Evolutionary conservation across 2,888 invertebrate genomes (phyloP), one percentile per base, ranked within the genome.

Genomic region (Helobdella robusta): DNA sequence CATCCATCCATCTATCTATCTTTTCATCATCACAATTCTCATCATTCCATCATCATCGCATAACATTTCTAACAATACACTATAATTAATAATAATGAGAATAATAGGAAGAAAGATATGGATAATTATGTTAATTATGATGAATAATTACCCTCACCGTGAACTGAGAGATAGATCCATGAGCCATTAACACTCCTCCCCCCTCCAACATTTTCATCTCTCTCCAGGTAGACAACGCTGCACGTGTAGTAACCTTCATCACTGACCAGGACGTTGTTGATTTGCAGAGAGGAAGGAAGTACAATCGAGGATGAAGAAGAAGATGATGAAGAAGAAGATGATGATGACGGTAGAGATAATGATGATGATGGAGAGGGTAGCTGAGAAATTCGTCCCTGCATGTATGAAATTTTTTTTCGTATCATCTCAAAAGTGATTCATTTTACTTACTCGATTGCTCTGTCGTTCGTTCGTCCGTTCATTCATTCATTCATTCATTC

Each of bases 231-330:
- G 81, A 90, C 89, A 82, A 94, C 91, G 77, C 85, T 86, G 83
- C 90, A 91, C 83, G 90, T 89, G 84, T 91, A 94, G 93, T 93
- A 94, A 80, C 94, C 94, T 80, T 89, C 88, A 83, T 94, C 94
- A 77, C 87, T 85, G 82, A 91, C 91, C 73, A 86, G 86, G 77
- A 94, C 92, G 80, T 89, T 88, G 80, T 91, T 92, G 82, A 94
- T 85, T 84, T 93, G 92, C 82, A 94, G 89, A 76, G 91, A 91
- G 25, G 64, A 64, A 36, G 46, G 65, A n/a, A 60, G 60, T 2
- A 65, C 60, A 15, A n/a, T 15, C 44, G 44, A 40, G 11, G 44
- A 40, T n/a, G 44, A 40, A 15, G 44, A 40, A 11, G 44, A 40
- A 15, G 44, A 40, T n/a, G 44, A 40, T 40, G 44, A 40, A 11